Evolutionary conservation across 2,888 invertebrate genomes (phyloP).

Genomic region (Idaea straminata): DNA sequence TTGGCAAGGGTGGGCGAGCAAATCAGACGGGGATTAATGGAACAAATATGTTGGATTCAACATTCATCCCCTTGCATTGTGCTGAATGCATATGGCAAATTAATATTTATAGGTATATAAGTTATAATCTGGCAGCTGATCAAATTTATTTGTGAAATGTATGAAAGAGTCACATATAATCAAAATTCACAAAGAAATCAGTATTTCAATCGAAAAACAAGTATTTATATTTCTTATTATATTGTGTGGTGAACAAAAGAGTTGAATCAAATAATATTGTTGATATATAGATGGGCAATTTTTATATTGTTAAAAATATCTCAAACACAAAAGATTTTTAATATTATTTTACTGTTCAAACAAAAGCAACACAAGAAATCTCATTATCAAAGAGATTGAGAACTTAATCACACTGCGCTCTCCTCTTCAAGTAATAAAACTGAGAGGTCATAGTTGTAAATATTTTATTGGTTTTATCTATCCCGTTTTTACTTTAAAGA

Average conservation of each 20-base stretch:
- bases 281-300: too few species aligned
- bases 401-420: conserved; percentile 6
- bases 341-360: conserved; percentile 11
- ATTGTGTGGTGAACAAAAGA: too few species aligned
- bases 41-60: conserved; percentile 22
- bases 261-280: too few species aligned
- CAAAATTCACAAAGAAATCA: not conserved
- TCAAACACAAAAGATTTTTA: not conserved
- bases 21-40: conserved; percentile 45
- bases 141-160: not conserved
- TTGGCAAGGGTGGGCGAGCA: conserved; percentile 32
- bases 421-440: not conserved
- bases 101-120: conserved; percentile 23
- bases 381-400: not conserved
- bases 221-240: too few species aligned
- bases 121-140: not conserved
- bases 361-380: conserved; percentile 11
- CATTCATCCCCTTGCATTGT: conserved; percentile 28
- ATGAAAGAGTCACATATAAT: conserved; percentile 14
- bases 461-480: not conserved
- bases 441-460: not conserved
- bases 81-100: conserved; percentile 40
- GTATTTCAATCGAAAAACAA: too few species aligned
- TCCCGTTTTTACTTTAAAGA: not conserved
- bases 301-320: conserved; percentile 3